Percentiles rank a stretch among this genome's conserved stretches.
These are phyloP conservation scores for Trididemnum nubilum DNA, from an alignment of 23 tunicate species.

Conservation along the genomic window DNA sequence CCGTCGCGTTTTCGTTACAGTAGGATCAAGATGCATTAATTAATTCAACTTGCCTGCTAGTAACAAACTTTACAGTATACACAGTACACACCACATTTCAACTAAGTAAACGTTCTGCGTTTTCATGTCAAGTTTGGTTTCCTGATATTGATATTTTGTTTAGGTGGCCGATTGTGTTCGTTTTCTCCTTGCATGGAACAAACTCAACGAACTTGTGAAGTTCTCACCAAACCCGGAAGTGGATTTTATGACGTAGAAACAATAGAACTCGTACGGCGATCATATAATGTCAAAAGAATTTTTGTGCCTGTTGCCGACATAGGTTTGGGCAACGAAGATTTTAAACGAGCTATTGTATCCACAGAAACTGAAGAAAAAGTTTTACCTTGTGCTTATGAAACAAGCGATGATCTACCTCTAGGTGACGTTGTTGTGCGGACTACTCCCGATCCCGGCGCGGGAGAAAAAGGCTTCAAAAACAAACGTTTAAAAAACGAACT, in stretches of 20 bases:
- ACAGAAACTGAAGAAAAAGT: not conserved
- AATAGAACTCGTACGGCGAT: constrained; percentile 58
- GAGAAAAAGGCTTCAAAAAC: not conserved
- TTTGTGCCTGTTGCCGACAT: constrained; percentile 72
- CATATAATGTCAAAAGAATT: constrained; percentile 72
- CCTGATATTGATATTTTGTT: no score
- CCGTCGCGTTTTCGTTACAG: no score
- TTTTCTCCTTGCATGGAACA: constrained; percentile 98
- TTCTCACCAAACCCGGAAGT: constrained; percentile 45
- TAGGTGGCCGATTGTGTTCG: constrained; percentile 81
- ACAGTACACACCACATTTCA: no score
- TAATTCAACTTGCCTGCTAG: no score
- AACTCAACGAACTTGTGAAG: constrained; percentile 74
- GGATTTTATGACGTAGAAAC: constrained; percentile 79
- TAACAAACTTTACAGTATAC: no score
- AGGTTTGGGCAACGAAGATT: constrained; percentile 52
- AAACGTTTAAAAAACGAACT: constrained; percentile 25
- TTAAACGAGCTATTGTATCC: constrained; percentile 2
- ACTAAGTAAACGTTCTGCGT: no score
- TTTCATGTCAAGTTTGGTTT: no score
- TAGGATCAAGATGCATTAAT: no score
- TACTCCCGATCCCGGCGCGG: constrained; percentile 26
- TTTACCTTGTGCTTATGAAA: constrained; percentile 67
- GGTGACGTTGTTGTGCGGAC: constrained; percentile 64
- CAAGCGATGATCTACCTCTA: constrained; percentile 56